Evolutionary conservation across 1,140 invertebrate species (phyloP).

Genomic region (Myzus persicae): DNA sequence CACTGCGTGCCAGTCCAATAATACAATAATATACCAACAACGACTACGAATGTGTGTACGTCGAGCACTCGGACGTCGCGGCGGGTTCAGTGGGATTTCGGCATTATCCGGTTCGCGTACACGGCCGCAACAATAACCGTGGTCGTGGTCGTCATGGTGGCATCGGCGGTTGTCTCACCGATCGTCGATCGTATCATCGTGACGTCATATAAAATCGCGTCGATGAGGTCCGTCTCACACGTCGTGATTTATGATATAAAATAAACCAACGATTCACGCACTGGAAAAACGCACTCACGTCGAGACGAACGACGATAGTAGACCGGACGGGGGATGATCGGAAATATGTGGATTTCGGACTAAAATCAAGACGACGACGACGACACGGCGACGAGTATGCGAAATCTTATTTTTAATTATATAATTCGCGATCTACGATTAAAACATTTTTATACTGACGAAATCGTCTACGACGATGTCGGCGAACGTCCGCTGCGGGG

Average conservation of each 20-base stretch:
- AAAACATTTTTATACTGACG: not conserved
- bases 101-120: conserved; percentile 11
- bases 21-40: not conserved
- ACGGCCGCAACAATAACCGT: not conserved
- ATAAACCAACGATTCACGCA: not conserved
- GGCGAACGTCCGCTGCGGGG: not conserved
- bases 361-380: not conserved
- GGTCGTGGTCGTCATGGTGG: not conserved
- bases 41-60: not conserved
- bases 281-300: not conserved
- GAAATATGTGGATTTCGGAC: not conserved
- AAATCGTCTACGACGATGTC: not conserved
- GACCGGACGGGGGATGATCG: not conserved
- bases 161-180: not conserved
- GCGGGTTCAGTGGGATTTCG: not conserved
- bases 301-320: not conserved
- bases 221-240: not conserved
- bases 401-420: not conserved
- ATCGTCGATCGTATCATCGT: not conserved
- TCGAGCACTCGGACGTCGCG: not conserved
- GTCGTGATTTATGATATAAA: not conserved
- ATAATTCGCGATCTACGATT: not conserved
- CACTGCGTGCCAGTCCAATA: not conserved
- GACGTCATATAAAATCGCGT: not conserved
- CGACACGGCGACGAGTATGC: not conserved